Base-by-base conservation (phyloP, 2,113 vertebrate species). In the Ardeotis arabs region DNA sequence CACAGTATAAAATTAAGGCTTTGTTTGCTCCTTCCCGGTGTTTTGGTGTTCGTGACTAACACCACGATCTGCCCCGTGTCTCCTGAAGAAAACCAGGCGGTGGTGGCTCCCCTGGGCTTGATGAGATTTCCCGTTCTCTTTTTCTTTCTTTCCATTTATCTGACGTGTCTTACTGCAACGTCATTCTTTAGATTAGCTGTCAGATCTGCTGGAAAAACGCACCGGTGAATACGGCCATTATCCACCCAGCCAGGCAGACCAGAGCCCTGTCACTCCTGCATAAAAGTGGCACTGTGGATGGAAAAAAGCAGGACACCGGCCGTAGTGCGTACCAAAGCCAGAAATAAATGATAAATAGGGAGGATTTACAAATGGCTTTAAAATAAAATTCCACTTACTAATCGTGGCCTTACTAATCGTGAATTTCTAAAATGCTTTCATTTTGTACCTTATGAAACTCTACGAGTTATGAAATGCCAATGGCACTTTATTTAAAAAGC, bases 81-180 rank as follows among this genome's bases (percentile, higher is more conserved):
- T 92, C n/a, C 78, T 95, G 93, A 87, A 84, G 90, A 90, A 93
- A 90, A 52, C 66, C 91, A 92, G 93, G 88, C 60, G 3, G 31
- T 3, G 9, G 41, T 62, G n/a, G 31, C 44, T 95, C 85, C 88
- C 88, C 37, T 70, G 85, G 91, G 91, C 69, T 37, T 13, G 25
- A 7, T 12, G 81, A 78, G 68, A 55, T 87, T 91, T 93, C 74
- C 75, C 7, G 0, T 67, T 85, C 86, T 44, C 52, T 73, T 70
- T 70, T 81, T 59, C 69, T 45, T 84, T 81, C 87, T 84, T 93
- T 58, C 68, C 68, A 25, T 68, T 93, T 91, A 66, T 93, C 93
- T 96, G 69, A 39, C 53, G 56, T 56, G 69, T 91, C 87, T 70
- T 53, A 50, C n/a, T 77, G 47, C 4, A 8, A 67, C 9, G 6